These are phyloP conservation scores for Cyanocitta stelleri DNA, from an alignment of 2,113 vertebrate species.

Conservation along the genomic window DNA sequence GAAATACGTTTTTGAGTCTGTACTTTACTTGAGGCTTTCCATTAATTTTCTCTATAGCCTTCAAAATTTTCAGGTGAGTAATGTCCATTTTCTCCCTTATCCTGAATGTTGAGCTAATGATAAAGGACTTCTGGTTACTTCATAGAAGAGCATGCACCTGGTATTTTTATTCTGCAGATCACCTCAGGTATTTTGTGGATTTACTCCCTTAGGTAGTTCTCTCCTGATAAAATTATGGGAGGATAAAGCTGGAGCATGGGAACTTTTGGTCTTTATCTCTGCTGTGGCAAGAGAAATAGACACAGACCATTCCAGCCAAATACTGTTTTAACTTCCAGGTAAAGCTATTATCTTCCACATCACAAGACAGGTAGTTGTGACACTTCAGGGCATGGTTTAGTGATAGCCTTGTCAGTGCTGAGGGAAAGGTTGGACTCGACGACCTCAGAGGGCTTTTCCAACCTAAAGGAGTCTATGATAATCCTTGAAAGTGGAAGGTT, in stretches of 20 bases:
- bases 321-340: neutral
- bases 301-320: neutral
- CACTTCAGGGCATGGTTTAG: neutral
- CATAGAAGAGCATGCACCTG: neutral
- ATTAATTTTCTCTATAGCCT: neutral
- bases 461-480: neutral
- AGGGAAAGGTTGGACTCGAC: accelerated
- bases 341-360: neutral
- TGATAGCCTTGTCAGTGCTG: neutral
- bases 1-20: neutral
- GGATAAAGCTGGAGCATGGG: neutral
- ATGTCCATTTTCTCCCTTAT: neutral
- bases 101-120: neutral
- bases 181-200: neutral
- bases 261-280: neutral
- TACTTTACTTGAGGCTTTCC: neutral
- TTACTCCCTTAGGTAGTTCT: neutral
- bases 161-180: neutral
- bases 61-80: neutral
- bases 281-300: neutral
- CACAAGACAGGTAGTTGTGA: neutral
- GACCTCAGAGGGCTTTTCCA: neutral
- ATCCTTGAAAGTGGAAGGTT: neutral
- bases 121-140: neutral
- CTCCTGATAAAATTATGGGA: neutral